Evolutionary conservation across 2,113 vertebrate species (phyloP).

Genomic region (Vulpes lagopus): DNA sequence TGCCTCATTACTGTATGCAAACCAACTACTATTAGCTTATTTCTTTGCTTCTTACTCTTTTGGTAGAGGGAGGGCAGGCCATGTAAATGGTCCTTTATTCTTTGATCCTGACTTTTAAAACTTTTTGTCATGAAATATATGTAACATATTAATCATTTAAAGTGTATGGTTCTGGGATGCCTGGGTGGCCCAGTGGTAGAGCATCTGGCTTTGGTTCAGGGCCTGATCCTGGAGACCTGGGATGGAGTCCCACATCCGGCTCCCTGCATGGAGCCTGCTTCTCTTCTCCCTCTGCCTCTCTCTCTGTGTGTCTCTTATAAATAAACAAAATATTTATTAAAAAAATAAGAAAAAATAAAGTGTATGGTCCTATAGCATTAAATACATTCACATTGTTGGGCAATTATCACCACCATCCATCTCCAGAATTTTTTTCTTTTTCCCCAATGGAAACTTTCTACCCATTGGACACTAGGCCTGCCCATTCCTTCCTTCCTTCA

Average conservation of each 20-base stretch:
- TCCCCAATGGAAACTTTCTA: background rate
- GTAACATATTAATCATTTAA: background rate
- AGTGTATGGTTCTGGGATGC: background rate
- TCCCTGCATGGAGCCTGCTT: no score
- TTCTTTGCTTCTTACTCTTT: background rate
- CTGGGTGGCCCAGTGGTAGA: no score
- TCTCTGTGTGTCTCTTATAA: no score
- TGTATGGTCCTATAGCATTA: background rate
- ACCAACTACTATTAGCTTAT: background rate
- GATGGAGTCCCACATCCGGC: no score
- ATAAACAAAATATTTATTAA: no score
- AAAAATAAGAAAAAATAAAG: background rate
- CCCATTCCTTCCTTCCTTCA: fast-evolving
- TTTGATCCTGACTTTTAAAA: background rate
- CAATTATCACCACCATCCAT: background rate
- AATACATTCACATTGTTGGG: background rate
- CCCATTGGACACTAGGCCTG: background rate
- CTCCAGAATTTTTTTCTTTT: background rate
- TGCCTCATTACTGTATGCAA: background rate
- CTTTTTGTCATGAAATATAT: background rate
- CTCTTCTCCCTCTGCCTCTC: no score
- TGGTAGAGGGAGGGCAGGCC: fast-evolving
- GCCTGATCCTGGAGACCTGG: no score
- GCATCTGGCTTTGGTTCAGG: no score
- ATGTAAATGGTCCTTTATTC: background rate